Conservation (phyloP, 2,797 vertebrate genomes). For the Notamacropus eugenii region DNA sequence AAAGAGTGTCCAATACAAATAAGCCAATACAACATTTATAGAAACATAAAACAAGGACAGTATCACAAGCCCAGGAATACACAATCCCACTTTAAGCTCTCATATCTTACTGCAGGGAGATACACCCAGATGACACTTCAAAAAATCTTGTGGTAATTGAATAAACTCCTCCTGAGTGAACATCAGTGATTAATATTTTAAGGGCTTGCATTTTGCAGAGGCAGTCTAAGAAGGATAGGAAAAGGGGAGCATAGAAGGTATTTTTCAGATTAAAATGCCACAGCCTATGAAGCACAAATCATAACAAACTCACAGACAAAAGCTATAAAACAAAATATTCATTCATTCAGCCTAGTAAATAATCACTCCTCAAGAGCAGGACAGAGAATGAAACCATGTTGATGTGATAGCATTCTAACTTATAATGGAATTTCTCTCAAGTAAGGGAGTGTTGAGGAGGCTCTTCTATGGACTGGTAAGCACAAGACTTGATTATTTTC, state of each 20-base stretch:
- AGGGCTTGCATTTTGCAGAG: slow-evolving; percentile 55
- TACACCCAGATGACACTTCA: neutral
- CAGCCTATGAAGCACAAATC: neutral
- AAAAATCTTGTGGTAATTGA: slow-evolving; percentile 41
- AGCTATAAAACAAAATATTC: neutral
- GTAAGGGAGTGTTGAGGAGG: neutral
- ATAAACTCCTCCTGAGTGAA: slow-evolving; percentile 54
- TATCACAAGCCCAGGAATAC: neutral
- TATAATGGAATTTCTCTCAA: neutral
- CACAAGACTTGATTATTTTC: neutral
- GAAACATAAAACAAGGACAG: slow-evolving; percentile 46
- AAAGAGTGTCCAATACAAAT: neutral
- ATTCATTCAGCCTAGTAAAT: neutral
- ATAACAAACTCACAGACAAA: slow-evolving; percentile 3
- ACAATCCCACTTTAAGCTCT: neutral
- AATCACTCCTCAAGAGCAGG: neutral
- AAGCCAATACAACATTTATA: neutral
- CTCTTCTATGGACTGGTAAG: neutral
- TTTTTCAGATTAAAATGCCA: slow-evolving; percentile 45
- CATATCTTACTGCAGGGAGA: slow-evolving; percentile 30
- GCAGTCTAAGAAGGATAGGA: slow-evolving; percentile 47
- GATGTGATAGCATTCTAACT: neutral
- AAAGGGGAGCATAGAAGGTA: slow-evolving; percentile 19
- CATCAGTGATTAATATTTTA: slow-evolving; percentile 72
- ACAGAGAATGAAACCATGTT: neutral